Base-by-base conservation (phyloP, 23 tunicate species). In the Styela clava region DNA sequence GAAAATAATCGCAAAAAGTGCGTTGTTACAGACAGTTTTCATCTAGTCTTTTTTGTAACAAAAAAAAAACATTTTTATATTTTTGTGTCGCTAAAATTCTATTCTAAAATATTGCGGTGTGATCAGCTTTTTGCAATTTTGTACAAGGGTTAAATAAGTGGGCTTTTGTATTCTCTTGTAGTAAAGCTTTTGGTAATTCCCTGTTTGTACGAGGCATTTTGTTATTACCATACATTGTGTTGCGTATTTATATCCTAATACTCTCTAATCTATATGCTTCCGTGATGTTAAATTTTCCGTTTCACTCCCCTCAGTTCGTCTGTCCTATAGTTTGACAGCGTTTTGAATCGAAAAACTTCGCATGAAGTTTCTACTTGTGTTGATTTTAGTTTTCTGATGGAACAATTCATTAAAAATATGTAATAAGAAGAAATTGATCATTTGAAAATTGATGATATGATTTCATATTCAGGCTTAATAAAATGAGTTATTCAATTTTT, bases 141-240 rank as follows among this genome's bases (percentile, higher is more conserved):
- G 34, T 34, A 32, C 77, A 35, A 71, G 35, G 77, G 34, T 2
- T 71, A 5, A 26, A 71, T 71, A 71, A 24, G 70, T 65, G 70
- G 31, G 30, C 24, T 72, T 72, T 34, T 72, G 52, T 31, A 31
- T 72, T 18, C 37, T 72, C 32, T 31, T 72, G 78, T 1, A 72
- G 37, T 21, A 26, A 71, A 24, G 2, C 18, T 28, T 72, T 33
- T 34, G 25, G 78, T 20, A 18, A 67, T 18, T 27, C 22, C 71
- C 31, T 27, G 31, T 67, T 27, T 67, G 22, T 67, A 67, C 22
- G 22, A 25, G n/a, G 2, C 71, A 25, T 27, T 29, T 67, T 25
- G 71, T 67, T 29, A 67, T 67, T 67, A 25, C 1, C 71, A 67
- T 67, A 1, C 1, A 67, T 29, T 27, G 71, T 1, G 71, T 25